Conservation (phyloP, 2,797 vertebrate species). For the Amblyopsis hoosieri region DNA sequence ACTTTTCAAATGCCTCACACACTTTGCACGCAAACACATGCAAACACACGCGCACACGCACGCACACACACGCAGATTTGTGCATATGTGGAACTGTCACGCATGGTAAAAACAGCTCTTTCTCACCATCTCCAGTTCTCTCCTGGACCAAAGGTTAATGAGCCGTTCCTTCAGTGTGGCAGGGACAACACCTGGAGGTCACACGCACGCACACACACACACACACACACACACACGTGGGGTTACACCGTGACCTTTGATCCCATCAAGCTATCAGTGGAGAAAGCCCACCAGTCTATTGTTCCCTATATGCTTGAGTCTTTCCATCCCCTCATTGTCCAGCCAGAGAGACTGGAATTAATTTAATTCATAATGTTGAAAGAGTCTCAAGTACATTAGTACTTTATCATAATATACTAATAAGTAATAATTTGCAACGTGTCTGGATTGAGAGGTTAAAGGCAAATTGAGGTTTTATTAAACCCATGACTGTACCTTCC, state of each 20-base stretch:
- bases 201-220: constrained; percentile 23
- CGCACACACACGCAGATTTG: constrained; percentile 16
- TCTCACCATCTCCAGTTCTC: constrained; percentile 73
- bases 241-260: constrained; percentile 58
- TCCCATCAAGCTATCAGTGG: constrained; percentile 45
- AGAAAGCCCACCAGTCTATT: not conserved
- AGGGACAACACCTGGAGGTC: constrained; percentile 70
- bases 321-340: constrained; percentile 5
- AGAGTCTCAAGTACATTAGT: no score
- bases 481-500: no score
- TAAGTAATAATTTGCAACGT: no score
- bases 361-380: no score
- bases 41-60: constrained; percentile 18
- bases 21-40: constrained; percentile 18
- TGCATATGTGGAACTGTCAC: constrained; percentile 29
- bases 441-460: no score
- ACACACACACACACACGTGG: constrained; percentile 28
- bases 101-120: constrained; percentile 43
- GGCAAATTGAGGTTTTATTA: no score
- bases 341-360: no score
- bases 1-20: constrained; percentile 13
- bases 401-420: no score
- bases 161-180: constrained; percentile 64
- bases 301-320: not conserved
- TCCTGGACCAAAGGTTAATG: constrained; percentile 67